These are phyloP conservation scores for Tenualosa thibaudeaui DNA, from an alignment of 2,797 vertebrate genomes.

Conservation along the genomic window DNA sequence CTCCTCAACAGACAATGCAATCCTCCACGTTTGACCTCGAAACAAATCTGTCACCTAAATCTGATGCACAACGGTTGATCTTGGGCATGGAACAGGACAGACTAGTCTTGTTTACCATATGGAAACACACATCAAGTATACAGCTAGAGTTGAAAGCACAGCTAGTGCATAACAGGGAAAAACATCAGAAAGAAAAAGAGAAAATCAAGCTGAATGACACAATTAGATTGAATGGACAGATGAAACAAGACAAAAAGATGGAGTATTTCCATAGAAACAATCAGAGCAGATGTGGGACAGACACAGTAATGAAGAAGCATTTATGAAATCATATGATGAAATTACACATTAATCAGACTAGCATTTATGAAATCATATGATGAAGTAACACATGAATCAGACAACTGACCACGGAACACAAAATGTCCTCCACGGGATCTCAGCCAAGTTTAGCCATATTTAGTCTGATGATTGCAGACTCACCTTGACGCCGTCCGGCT, in stretches of 20 bases:
- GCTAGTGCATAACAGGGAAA: background rate
- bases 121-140: background rate
- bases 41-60: background rate
- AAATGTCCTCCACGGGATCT: background rate
- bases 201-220: background rate
- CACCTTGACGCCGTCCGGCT: constrained; percentile 95
- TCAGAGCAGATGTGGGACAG: background rate
- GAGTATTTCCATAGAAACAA: background rate
- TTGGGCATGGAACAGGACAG: background rate
- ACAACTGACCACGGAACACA: background rate
- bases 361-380: background rate
- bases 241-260: background rate
- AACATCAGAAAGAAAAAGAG: background rate
- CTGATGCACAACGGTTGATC: background rate
- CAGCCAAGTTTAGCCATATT: background rate
- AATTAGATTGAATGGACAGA: background rate
- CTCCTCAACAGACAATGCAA: background rate
- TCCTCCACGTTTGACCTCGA: background rate
- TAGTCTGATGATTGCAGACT: constrained; percentile 51
- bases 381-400: background rate
- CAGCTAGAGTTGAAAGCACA: background rate
- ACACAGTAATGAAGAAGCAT: background rate
- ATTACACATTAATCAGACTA: background rate
- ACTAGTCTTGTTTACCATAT: background rate
- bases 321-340: background rate